Base-by-base conservation (phyloP, 2,888 invertebrate species). In the Deilephila porcellus region DNA sequence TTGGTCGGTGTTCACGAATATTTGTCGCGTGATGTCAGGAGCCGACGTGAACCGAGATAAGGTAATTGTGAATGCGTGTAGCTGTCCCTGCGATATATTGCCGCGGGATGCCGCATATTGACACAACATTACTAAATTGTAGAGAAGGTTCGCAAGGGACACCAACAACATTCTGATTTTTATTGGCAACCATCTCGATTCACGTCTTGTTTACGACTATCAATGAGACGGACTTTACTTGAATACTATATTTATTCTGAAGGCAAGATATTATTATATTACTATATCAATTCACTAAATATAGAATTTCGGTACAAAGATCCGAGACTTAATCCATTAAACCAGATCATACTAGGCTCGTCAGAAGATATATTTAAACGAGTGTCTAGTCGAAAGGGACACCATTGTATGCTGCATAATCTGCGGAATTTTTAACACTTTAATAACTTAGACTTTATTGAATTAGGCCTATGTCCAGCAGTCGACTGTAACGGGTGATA, bases 51-150 rank as follows among this genome's bases (percentile, higher is more conserved):
- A 79, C 82, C 78, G 85, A 89, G 93, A 93, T 93, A 93, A 92
- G 89, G 90, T 93, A 93, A 93, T 93, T 93, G 93, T 92, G 81
- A 92, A 93, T 92, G 86, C 92, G 83, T 92, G 93, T 93, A 88
- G 84, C 92, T 92, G 93, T 92, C 91, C 81, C 84, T 78, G 82
- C 85, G 86, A 93, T 91, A 90, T 91, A 92, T 91, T 84, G 86
- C 85, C 80, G 81, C 78, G 84, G 83, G 83, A 78, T 75, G 80
- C 80, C 78, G 82, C 77, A 76, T 73, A 78, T 62, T 71, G 71
- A 59, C 71, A 60, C 60, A 71, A 60, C 71, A 7, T 45, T 45
- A 71, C 29, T 60, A 67, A 67, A 67, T 67, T 67, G 52, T 67
- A 67, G 52, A 67, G 52, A 67, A 67, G 67, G 67, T 52, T 45